Evolutionary conservation across 2,888 invertebrate genomes (phyloP).

Genomic region (Hypselothyrea guttata): DNA sequence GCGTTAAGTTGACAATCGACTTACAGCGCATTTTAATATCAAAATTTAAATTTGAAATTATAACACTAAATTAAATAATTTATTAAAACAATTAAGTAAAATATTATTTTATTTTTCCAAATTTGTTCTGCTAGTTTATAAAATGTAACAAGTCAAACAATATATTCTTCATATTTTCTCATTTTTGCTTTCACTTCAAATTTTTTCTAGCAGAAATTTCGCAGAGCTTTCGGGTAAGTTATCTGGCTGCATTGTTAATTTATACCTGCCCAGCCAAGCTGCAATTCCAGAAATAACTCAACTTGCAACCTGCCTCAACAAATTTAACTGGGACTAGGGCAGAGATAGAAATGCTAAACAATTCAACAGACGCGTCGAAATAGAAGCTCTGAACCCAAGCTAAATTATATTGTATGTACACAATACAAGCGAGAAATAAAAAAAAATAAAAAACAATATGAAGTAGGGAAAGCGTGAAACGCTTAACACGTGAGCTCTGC

Average conservation of each 20-base stretch:
- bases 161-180: no score
- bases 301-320: slow-evolving; percentile 3
- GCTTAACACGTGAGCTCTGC: background rate
- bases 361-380: background rate
- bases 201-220: background rate
- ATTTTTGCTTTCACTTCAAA: no score
- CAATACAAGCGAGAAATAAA: background rate
- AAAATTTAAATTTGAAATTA: no score
- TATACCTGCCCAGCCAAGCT: no score
- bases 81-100: no score
- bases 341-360: slow-evolving; percentile 1
- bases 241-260: background rate
- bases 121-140: no score
- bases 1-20: no score
- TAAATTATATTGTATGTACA: background rate
- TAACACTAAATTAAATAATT: no score
- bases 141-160: no score
- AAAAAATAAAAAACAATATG: background rate
- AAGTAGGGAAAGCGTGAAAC: background rate
- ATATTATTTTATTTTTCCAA: no score
- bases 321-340: background rate
- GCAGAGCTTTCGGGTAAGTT: background rate
- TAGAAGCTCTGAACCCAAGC: background rate
- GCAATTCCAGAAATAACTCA: background rate
- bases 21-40: no score